Evolutionary conservation across 2,888 invertebrate genomes (phyloP).

Genomic region (Onchidella celtica): DNA sequence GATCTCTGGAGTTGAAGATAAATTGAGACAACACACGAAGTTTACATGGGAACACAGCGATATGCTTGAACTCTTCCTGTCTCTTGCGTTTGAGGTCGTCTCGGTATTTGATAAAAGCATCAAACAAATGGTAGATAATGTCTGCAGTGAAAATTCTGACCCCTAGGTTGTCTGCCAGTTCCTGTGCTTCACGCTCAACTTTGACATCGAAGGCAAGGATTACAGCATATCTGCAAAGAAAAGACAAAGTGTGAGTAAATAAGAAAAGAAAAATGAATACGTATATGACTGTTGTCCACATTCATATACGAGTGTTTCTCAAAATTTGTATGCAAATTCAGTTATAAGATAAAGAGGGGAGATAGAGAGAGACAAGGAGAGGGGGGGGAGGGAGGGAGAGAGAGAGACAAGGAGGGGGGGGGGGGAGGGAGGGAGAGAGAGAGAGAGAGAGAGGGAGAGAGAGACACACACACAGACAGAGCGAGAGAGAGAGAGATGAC

Average conservation of each 20-base stretch:
- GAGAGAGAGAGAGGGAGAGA: no score
- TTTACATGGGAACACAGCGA: conserved; percentile 99
- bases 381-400: no score
- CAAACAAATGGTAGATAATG: conserved; percentile 99
- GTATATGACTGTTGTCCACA: not conserved
- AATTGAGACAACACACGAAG: conserved; percentile 90
- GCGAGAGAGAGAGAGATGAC: no score
- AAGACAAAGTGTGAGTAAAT: not conserved
- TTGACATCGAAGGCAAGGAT: conserved; percentile 99
- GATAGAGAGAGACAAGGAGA: no score
- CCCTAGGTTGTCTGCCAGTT: conserved; percentile 92
- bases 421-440: no score
- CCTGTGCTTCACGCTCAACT: conserved; percentile 98
- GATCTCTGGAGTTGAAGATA: conserved; percentile 98
- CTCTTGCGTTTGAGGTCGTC: conserved; percentile 94
- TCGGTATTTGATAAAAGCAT: conserved; percentile 90
- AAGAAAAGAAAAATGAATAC: not conserved
- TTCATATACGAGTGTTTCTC: not conserved
- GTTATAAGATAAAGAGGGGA: no score
- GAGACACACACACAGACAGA: no score
- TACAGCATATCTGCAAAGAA: conserved; percentile 89
- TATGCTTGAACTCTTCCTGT: conserved; percentile 96
- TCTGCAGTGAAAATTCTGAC: conserved; percentile 96
- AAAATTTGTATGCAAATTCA: no score
- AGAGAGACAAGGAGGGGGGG: no score